These are phyloP conservation scores for Thereva nobilitata DNA, from an alignment of 2,888 invertebrate species.

Conservation along the genomic window DNA sequence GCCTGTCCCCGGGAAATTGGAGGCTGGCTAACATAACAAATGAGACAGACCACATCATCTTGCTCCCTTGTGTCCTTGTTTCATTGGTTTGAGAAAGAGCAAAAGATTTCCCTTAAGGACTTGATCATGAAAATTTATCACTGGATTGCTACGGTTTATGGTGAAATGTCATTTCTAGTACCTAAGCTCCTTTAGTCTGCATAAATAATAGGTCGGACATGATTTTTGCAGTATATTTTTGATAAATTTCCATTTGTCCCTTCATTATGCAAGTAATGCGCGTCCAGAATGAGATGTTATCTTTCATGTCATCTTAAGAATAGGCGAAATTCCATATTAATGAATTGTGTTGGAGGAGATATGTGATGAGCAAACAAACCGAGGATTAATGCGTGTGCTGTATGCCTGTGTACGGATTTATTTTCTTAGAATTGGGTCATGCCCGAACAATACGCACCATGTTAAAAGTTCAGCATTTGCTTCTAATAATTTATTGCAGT, in stretches of 20 bases:
- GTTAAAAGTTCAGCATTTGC: too few relatives aligned
- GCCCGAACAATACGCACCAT: too few relatives aligned
- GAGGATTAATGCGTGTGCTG: too few relatives aligned
- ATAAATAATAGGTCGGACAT: conserved; percentile 27
- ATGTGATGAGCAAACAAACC: too few relatives aligned
- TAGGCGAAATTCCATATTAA: too few relatives aligned
- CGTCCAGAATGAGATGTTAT: not conserved
- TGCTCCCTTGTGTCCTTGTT: not conserved
- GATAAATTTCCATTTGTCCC: conserved; percentile 16
- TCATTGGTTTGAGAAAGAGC: conserved; percentile 13
- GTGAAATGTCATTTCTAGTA: conserved; percentile 12
- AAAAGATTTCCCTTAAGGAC: conserved; percentile 17
- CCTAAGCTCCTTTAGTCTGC: conserved; percentile 17
- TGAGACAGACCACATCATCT: conserved; percentile 5
- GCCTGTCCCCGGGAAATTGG: conserved; percentile 1
- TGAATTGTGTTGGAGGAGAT: too few relatives aligned
- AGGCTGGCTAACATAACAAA: conserved; percentile 14
- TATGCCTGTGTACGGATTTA: too few relatives aligned
- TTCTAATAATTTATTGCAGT: too few relatives aligned
- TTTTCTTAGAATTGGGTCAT: too few relatives aligned
- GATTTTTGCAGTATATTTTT: conserved; percentile 16
- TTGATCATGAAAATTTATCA: conserved; percentile 30
- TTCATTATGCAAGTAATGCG: conserved; percentile 10
- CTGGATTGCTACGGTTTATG: conserved; percentile 8
- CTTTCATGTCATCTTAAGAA: too few relatives aligned